phyloP scores from a whole-genome alignment of 2,797 vertebrate genomes.

The Phoxinus dragarum region DNA sequence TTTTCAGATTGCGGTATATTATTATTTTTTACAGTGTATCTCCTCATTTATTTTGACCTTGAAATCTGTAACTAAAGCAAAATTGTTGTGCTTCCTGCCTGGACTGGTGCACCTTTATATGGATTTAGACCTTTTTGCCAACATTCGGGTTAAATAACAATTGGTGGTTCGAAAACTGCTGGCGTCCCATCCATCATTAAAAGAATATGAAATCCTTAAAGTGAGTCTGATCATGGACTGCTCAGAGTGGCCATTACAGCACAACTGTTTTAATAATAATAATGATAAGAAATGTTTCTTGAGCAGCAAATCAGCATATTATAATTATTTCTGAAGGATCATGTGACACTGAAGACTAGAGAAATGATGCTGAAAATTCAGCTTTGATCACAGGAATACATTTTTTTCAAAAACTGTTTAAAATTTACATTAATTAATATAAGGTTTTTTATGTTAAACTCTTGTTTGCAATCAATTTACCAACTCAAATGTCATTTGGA shows the following conservation, averaged over 20 bases:
- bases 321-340: not conserved
- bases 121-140: slow-evolving; percentile 26
- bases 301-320: not conserved
- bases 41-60: slow-evolving; percentile 18
- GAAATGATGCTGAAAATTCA: not conserved
- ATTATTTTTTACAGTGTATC: not conserved
- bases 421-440: not conserved
- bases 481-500: not conserved
- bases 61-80: not conserved
- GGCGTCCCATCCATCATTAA: not conserved
- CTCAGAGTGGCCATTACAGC: not conserved
- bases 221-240: not conserved
- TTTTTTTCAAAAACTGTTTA: no score
- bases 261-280: not conserved
- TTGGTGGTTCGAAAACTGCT: slow-evolving; percentile 1
- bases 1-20: not conserved
- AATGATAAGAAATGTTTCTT: not conserved
- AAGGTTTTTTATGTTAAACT: not conserved
- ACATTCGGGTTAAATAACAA: slow-evolving; percentile 7
- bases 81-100: not conserved
- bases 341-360: not conserved
- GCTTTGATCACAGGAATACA: not conserved
- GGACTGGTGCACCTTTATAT: not conserved
- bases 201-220: not conserved
- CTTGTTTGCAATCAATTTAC: not conserved